Percentiles rank a stretch among this genome's conserved stretches.
Conservation (phyloP, 1,140 invertebrate species). For the Leptonema lineaticorne region DNA sequence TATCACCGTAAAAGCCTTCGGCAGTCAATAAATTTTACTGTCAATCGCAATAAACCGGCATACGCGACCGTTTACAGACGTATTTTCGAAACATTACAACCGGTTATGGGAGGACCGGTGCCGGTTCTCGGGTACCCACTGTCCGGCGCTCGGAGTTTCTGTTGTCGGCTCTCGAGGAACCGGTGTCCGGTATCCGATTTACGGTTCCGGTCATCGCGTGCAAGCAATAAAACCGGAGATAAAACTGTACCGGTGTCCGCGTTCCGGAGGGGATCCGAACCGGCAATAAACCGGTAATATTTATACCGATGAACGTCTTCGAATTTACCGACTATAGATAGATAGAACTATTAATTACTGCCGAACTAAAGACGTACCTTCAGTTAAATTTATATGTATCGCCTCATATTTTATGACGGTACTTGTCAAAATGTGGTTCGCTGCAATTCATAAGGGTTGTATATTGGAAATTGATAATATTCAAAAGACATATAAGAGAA, state of each 20-base stretch:
- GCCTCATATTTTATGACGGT: too few species aligned
- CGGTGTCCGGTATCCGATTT: constrained; percentile 15
- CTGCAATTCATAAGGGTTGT: too few species aligned
- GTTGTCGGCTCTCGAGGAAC: too few species aligned
- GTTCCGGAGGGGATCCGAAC: background rate
- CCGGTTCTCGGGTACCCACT: background rate
- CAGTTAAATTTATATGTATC: too few species aligned
- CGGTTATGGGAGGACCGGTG: background rate
- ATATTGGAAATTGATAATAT: too few species aligned
- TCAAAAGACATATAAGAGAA: too few species aligned
- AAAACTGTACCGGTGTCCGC: constrained; percentile 15
- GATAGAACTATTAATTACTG: background rate
- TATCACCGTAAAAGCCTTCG: constrained; percentile 19
- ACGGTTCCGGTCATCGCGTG: background rate
- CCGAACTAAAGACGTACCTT: background rate
- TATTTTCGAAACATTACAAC: constrained; percentile 23
- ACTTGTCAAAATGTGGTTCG: too few species aligned
- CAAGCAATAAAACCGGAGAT: constrained; percentile 26
- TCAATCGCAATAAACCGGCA: constrained; percentile 29
- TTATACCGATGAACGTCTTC: background rate
- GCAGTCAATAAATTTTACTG: constrained; percentile 35
- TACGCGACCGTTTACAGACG: background rate
- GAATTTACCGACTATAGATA: background rate
- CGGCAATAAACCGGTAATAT: constrained; percentile 7
- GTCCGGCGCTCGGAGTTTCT: too few species aligned